phyloP scores from a whole-genome alignment of 53 echinoderm and acorn worm genomes.

The Paracentrotus lividus region DNA sequence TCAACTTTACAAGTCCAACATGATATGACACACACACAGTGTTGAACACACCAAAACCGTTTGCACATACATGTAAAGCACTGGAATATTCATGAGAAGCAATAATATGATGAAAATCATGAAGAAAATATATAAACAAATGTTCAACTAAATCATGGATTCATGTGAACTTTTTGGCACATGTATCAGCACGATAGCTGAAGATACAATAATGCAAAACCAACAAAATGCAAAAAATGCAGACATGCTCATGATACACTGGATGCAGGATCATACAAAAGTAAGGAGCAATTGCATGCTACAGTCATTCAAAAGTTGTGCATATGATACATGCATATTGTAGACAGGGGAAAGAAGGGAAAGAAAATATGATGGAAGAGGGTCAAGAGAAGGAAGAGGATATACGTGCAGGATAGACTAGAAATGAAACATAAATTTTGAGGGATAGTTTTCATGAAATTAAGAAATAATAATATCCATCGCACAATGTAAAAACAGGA shows the following conservation, averaged over 20 bases:
- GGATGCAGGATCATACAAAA: neutral
- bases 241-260: conserved; percentile 11
- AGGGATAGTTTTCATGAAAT: too few relatives aligned
- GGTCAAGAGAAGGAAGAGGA: neutral
- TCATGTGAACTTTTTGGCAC: neutral
- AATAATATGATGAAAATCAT: neutral
- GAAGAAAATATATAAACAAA: neutral
- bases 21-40: neutral
- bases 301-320: neutral
- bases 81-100: neutral
- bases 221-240: neutral
- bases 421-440: neutral
- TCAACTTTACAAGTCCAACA: neutral
- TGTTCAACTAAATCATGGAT: neutral
- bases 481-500: neutral
- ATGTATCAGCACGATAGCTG: conserved; percentile 1
- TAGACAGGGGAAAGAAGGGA: neutral
- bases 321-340: neutral
- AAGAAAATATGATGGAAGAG: neutral
- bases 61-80: neutral
- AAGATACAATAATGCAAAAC: conserved; percentile 31
- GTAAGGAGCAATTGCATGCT: neutral
- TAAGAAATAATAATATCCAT: too few relatives aligned
- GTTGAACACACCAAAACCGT: neutral
- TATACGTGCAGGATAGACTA: neutral